phyloP scores from a whole-genome alignment of 2,888 invertebrate species.

The Andrena chrysosceles region DNA sequence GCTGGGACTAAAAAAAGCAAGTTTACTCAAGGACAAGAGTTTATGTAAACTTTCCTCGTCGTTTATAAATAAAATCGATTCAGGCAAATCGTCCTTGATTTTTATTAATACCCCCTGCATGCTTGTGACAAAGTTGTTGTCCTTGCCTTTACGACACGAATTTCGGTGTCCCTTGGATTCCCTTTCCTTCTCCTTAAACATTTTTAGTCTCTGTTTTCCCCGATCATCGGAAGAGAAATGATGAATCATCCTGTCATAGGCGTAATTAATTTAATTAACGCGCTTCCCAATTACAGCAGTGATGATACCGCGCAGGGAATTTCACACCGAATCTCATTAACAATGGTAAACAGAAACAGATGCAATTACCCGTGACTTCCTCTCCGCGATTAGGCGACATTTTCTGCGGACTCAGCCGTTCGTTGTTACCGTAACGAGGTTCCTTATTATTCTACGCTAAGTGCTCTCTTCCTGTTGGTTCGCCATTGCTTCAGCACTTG shows the following conservation, averaged over 20 bases:
- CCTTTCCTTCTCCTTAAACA: no score
- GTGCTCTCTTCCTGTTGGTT: slow-evolving; percentile 53
- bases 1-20: slow-evolving; percentile 1
- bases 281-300: neutral
- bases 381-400: slow-evolving; percentile 43
- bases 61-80: slow-evolving; percentile 21
- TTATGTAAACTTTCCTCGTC: slow-evolving; percentile 7
- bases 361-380: slow-evolving; percentile 26
- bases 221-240: no score
- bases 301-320: neutral
- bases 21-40: slow-evolving; percentile 8
- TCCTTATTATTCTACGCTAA: slow-evolving; percentile 63
- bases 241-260: neutral
- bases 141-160: neutral
- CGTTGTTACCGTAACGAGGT: slow-evolving; percentile 60
- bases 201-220: no score
- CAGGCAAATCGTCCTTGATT: slow-evolving; percentile 18
- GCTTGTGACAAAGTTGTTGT: neutral
- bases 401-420: slow-evolving; percentile 42
- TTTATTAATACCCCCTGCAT: slow-evolving; percentile 7
- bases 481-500: slow-evolving; percentile 48
- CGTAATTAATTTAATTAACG: neutral
- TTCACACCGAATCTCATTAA: neutral
- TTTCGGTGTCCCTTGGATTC: no score
- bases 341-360: slow-evolving; percentile 1